These are phyloP conservation scores for Crocidura indochinensis DNA, from an alignment of 2,797 vertebrate genomes.

Conservation along the genomic window DNA sequence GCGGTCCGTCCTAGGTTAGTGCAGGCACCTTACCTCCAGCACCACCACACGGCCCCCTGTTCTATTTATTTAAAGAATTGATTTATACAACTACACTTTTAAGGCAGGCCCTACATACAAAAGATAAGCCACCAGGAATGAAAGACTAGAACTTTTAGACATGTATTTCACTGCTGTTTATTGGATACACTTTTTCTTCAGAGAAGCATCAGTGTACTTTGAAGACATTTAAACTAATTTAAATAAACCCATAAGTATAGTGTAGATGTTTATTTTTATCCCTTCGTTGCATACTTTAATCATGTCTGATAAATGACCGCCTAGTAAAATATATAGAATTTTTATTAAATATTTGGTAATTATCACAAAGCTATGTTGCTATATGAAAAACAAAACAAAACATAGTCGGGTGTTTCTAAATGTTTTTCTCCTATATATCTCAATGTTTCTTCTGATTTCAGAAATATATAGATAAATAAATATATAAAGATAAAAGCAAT, in stretches of 20 bases:
- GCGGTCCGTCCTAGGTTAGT: too few species aligned
- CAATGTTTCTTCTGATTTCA: too few species aligned
- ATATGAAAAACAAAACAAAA: not conserved
- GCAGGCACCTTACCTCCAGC: too few species aligned
- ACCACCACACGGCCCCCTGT: too few species aligned
- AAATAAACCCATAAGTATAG: not conserved
- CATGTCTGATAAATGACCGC: not conserved
- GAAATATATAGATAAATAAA: too few species aligned
- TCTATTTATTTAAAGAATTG: not conserved
- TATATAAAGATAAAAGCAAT: too few species aligned
- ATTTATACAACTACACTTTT: not conserved
- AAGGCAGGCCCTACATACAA: not conserved
- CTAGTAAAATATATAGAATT: not conserved
- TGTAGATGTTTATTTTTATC: constrained; percentile 4
- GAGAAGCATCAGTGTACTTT: not conserved
- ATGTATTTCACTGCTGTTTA: not conserved
- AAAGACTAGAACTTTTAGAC: too few species aligned
- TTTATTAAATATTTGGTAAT: not conserved
- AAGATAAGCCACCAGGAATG: not conserved
- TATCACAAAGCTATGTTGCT: not conserved
- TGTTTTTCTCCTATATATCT: too few species aligned
- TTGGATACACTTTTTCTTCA: not conserved
- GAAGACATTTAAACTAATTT: not conserved
- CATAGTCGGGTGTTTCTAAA: not conserved
- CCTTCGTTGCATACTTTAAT: not conserved